Percentiles rank a stretch among this genome's conserved stretches.
phyloP scores from a whole-genome alignment of 2,797 vertebrate genomes.

The Sciaenops ocellatus region DNA sequence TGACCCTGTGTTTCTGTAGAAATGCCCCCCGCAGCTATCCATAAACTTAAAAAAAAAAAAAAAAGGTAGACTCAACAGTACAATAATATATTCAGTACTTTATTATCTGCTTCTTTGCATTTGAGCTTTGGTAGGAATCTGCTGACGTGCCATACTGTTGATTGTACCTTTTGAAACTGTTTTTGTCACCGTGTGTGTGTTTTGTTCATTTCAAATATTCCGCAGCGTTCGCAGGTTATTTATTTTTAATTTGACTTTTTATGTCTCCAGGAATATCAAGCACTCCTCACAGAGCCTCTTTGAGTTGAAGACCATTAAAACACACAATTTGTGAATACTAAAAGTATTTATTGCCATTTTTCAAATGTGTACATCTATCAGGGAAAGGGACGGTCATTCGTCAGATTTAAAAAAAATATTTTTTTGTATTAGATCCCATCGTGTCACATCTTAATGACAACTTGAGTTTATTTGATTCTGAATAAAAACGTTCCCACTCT shows the following conservation, averaged over 20 bases:
- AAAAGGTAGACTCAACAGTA: constrained; percentile 66
- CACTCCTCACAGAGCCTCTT: constrained; percentile 56
- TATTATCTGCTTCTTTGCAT: constrained; percentile 9
- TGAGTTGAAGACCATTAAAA: constrained; percentile 15
- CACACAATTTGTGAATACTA: not conserved
- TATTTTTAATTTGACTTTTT: constrained; percentile 49
- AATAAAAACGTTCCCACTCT: constrained; percentile 76
- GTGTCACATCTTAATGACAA: constrained; percentile 57
- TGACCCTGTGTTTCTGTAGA: constrained; percentile 55
- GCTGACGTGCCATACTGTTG: constrained; percentile 69
- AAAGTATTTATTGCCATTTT: constrained; percentile 71
- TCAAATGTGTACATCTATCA: constrained; percentile 59
- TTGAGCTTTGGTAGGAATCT: constrained; percentile 23
- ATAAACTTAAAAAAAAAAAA: not conserved
- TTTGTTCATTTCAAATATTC: constrained; percentile 59
- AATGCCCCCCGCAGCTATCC: constrained; percentile 9
- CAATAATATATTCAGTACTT: not conserved
- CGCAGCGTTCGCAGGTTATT: constrained; percentile 49
- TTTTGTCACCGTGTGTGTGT: constrained; percentile 14
- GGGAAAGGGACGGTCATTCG: constrained; percentile 50
- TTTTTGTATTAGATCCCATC: constrained; percentile 58
- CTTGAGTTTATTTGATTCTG: constrained; percentile 68
- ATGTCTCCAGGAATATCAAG: constrained; percentile 42
- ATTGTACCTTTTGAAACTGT: constrained; percentile 59
- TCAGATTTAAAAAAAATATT: constrained; percentile 2